These are phyloP conservation scores for Orthosia gothica DNA, from an alignment of 2,888 invertebrate species.

Conservation along the genomic window DNA sequence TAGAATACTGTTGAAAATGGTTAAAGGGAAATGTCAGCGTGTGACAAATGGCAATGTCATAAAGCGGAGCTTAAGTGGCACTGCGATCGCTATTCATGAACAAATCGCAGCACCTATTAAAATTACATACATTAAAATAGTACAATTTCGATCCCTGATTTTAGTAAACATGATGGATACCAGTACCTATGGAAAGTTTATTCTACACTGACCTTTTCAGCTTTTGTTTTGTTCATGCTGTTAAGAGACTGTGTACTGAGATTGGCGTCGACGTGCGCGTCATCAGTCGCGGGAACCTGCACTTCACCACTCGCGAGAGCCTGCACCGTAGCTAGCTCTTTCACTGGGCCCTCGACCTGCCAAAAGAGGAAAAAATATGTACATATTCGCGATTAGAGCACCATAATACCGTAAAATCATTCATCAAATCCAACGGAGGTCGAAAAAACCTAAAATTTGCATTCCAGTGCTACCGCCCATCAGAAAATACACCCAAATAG, in stretches of 20 bases:
- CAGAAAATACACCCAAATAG: no score
- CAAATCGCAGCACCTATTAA: background rate
- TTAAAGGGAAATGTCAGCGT: no score
- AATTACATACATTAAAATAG: background rate
- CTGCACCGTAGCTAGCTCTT: slow-evolving; percentile 81
- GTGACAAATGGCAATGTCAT: background rate
- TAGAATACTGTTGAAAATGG: no score
- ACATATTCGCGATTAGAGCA: no score
- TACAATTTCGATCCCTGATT: background rate
- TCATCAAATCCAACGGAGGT: no score
- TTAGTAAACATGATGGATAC: slow-evolving; percentile 5
- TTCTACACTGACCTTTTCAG: slow-evolving; percentile 93
- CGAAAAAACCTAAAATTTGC: no score
- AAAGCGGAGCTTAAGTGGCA: background rate
- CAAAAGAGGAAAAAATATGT: no score
- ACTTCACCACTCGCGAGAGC: no score
- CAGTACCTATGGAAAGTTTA: background rate
- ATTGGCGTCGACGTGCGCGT: slow-evolving; percentile 79
- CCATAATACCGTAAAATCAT: no score
- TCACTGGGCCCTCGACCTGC: slow-evolving; percentile 72
- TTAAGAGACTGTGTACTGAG: slow-evolving; percentile 80
- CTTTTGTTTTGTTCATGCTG: slow-evolving; percentile 92
- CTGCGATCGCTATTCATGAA: no score
- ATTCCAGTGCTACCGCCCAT: no score
- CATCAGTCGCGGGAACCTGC: slow-evolving; percentile 90